Evolutionary conservation across 2,113 vertebrate species (phyloP).

Genomic region (Myiopsitta monachus): DNA sequence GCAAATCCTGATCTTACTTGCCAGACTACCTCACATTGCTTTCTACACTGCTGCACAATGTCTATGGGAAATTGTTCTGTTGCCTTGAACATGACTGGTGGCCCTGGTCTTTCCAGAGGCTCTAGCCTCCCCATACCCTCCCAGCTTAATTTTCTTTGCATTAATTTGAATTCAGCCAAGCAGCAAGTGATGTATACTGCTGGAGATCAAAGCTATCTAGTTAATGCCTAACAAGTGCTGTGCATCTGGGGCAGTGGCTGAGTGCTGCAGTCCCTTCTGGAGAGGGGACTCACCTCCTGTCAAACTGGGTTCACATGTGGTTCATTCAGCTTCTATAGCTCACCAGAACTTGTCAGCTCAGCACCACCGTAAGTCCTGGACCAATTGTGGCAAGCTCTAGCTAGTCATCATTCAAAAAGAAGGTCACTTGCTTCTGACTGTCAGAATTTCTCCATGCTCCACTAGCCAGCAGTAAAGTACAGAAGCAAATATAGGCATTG

Average conservation of each 20-base stretch:
- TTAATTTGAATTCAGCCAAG: background rate
- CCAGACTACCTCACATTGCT: background rate
- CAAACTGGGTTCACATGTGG: background rate
- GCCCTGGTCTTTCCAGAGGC: background rate
- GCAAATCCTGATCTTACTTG: background rate
- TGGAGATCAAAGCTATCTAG: background rate
- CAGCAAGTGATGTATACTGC: background rate
- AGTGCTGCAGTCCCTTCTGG: background rate
- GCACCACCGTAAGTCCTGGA: background rate
- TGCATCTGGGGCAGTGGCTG: background rate
- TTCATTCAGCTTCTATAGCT: background rate
- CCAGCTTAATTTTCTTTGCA: background rate
- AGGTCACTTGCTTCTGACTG: background rate
- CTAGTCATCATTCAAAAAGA: background rate
- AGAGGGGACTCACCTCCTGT: background rate
- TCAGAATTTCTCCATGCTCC: background rate
- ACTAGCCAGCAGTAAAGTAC: background rate
- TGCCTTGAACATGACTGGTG: background rate
- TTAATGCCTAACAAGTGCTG: background rate
- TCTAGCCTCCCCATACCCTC: fast-evolving
- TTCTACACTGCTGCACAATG: background rate
- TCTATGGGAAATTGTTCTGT: background rate
- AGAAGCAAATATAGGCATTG: background rate
- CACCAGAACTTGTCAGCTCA: background rate
- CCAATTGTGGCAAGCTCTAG: background rate